Conservation (phyloP, 2,113 vertebrate species). For the Macaca mulatta region DNA sequence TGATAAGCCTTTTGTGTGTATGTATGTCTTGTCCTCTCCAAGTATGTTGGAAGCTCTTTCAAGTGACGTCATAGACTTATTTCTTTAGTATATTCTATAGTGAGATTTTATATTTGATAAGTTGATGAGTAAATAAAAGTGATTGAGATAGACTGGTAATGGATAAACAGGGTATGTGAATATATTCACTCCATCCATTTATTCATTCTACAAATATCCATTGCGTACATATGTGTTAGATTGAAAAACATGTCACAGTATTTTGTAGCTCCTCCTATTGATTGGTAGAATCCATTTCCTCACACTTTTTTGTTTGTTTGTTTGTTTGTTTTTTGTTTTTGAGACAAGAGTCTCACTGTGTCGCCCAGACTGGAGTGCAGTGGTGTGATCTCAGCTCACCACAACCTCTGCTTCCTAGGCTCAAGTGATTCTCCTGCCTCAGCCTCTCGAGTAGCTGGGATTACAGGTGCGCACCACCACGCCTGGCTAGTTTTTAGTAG, state of each 20-base stretch:
- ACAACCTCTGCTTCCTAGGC: too few species aligned
- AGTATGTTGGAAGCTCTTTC: neutral
- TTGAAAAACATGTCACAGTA: neutral
- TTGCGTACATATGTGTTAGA: neutral
- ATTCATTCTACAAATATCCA: neutral
- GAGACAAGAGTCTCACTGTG: too few species aligned
- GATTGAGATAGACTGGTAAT: neutral
- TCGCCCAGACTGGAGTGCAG: too few species aligned
- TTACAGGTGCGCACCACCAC: too few species aligned
- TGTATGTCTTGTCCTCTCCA: neutral
- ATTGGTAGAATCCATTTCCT: neutral
- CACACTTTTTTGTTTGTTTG: neutral
- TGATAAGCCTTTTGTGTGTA: neutral
- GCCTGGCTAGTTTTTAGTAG: too few species aligned
- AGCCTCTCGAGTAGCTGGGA: too few species aligned
- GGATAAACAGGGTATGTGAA: neutral
- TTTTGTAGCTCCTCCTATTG: neutral
- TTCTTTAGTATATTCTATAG: constrained; percentile 1
- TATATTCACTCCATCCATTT: neutral
- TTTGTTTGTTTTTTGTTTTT: neutral
- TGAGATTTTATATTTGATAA: neutral
- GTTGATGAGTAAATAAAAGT: neutral
- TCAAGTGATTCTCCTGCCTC: too few species aligned
- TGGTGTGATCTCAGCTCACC: too few species aligned
- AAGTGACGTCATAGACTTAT: neutral